Evolutionary conservation across 1,140 invertebrate species (phyloP).

Genomic region (Oedothorax gibbosus): DNA sequence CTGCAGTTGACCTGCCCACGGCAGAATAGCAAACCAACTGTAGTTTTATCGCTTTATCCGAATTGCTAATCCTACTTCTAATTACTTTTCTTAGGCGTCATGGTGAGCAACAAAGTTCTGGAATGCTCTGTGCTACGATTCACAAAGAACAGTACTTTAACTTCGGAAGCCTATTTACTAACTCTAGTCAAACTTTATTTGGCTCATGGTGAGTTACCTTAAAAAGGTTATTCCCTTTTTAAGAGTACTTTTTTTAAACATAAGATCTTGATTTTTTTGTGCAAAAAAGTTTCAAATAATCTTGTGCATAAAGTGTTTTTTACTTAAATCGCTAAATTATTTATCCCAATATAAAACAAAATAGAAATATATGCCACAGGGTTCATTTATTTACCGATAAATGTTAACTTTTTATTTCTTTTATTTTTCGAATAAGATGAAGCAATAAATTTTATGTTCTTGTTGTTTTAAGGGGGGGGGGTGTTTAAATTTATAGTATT

Average conservation of each 20-base stretch:
- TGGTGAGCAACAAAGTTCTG: slow-evolving; percentile 80
- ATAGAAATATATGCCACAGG: not conserved
- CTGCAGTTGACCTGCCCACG: too few species aligned
- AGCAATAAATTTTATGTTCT: too few species aligned
- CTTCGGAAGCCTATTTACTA: slow-evolving; percentile 77
- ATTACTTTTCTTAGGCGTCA: slow-evolving; percentile 67
- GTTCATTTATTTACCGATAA: not conserved
- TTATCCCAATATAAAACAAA: not conserved
- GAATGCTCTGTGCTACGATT: slow-evolving; percentile 79
- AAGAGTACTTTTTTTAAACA: not conserved
- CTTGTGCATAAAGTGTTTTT: not conserved
- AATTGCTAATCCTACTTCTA: not conserved
- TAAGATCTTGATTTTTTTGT: too few species aligned
- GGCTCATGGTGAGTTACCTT: slow-evolving; percentile 74
- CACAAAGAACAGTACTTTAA: slow-evolving; percentile 74
- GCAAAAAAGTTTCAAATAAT: not conserved
- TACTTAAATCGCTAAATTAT: not conserved
- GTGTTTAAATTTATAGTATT: too few species aligned
- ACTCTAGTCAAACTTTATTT: slow-evolving; percentile 79
- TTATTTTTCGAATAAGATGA: too few species aligned
- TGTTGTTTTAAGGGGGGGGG: too few species aligned
- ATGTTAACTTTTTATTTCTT: too few species aligned
- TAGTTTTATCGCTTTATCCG: not conserved
- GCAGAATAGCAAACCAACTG: too few species aligned
- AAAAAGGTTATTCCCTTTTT: not conserved